These are phyloP conservation scores for Crypturellus undulatus DNA, from an alignment of 2,113 vertebrate species.

Conservation along the genomic window DNA sequence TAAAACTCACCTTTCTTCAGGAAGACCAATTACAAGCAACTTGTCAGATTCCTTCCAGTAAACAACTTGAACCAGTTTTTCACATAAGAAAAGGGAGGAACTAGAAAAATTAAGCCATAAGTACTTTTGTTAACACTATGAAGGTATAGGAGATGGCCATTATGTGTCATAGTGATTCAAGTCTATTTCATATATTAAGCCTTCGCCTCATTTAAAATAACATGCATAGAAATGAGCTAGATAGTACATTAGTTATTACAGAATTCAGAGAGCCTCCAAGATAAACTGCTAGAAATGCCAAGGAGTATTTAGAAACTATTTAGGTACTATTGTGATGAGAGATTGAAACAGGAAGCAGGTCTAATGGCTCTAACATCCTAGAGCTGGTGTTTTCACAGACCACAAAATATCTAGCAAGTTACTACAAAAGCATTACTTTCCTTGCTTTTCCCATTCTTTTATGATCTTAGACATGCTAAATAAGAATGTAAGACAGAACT, in stretches of 20 bases:
- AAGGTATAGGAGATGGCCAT: background rate
- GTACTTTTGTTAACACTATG: background rate
- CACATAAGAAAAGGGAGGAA: conserved; percentile 89
- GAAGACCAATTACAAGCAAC: conserved; percentile 90
- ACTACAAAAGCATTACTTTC: background rate
- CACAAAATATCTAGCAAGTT: background rate
- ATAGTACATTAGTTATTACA: background rate
- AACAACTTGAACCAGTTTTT: conserved; percentile 90
- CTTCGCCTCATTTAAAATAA: background rate
- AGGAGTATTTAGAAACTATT: background rate
- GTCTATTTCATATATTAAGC: background rate
- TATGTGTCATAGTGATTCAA: background rate
- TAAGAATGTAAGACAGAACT: background rate
- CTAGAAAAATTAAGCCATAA: conserved; percentile 76
- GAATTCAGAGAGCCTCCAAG: background rate
- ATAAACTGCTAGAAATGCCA: background rate
- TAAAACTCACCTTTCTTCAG: conserved; percentile 88
- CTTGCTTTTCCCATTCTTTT: background rate
- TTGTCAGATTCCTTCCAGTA: conserved; percentile 94
- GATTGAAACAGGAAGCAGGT: background rate
- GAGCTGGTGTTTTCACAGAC: background rate
- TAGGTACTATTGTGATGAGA: background rate
- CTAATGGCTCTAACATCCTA: background rate
- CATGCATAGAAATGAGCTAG: background rate
- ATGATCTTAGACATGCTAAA: background rate